Evolutionary conservation across 1,140 invertebrate genomes (phyloP), one percentile per base, ranked within the genome.

Genomic region (Helicoverpa armigera): DNA sequence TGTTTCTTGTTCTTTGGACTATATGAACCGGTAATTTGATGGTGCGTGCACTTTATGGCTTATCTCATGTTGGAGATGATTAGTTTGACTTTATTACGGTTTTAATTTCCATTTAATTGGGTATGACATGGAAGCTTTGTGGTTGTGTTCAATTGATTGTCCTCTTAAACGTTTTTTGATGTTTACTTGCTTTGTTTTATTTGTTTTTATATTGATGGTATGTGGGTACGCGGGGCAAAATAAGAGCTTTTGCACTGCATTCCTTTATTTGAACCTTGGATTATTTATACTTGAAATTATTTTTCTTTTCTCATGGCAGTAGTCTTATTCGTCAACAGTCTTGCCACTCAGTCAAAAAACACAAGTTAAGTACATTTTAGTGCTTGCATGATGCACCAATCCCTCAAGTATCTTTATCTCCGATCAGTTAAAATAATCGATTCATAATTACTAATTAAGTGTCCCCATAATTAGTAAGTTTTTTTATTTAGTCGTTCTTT

Each of bases 1-100:
- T 77, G 81, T 80, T 85, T 83, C 74, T 18, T 53, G 73, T 63
- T 72, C 79, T 50, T 81, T 83, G 77, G 50, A 83, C 85, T 86
- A 70, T 18, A 58, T 79, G 14, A 48, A 12, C 14, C 54, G 29
- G 50, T 81, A 75, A 80, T 67, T 73, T 43, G n/a, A 61, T 16
- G 9, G 12, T 73, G 51, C 70, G 29, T 73, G 13, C 48, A 53
- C 0, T 70, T 70, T 70, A 70, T 51, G 50, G 48, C 16, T 9
- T 70, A 70, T 51, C 35, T 43, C 63, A 65, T 72, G 50, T 72
- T 72, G 18, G n/a, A 72, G 18, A 54, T 58, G 70, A 73, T 43
- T 58, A 58, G 51, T 16, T 73, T 35, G 18, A 10, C 4, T 70
- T 65, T 65, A 50, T 13, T 48, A 11, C n/a, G 35, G 13, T n/a